Conservation (phyloP, 2,113 vertebrate species). For the Centropus bengalensis region DNA sequence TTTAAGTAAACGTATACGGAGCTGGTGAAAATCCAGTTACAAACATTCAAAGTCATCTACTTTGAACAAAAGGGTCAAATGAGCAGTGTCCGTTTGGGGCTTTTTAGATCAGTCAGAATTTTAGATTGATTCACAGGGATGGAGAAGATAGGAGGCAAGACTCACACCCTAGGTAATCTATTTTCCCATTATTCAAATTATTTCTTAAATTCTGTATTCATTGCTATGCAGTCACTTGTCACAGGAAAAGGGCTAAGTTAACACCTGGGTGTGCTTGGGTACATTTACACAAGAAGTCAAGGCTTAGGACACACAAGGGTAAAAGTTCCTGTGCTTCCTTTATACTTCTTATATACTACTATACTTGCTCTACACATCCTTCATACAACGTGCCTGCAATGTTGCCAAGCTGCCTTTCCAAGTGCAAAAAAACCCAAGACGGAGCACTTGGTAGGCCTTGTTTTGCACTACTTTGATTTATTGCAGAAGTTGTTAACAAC, state of each 20-base stretch:
- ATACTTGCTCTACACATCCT: too few species aligned
- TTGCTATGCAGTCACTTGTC: background rate
- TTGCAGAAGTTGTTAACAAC: constrained; percentile 72
- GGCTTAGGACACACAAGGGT: background rate
- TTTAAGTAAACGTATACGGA: background rate
- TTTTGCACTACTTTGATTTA: constrained; percentile 71
- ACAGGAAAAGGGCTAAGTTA: background rate
- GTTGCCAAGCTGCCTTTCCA: background rate
- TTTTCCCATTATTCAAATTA: background rate
- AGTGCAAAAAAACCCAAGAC: background rate
- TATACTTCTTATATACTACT: too few species aligned
- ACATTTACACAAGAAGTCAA: background rate
- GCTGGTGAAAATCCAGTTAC: background rate
- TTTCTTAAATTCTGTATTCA: background rate
- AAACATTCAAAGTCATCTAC: background rate
- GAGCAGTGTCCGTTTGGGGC: background rate
- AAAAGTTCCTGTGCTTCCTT: background rate
- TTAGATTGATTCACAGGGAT: background rate
- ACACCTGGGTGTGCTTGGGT: background rate
- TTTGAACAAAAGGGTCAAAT: background rate
- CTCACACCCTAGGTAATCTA: background rate
- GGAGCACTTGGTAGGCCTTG: constrained; percentile 44
- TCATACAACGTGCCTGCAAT: background rate
- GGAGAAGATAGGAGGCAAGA: background rate
- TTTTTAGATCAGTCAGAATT: background rate